Base-by-base conservation (phyloP, 37 sponge, comb jelly and placozoan genomes). In the Hormiphora californensis region DNA sequence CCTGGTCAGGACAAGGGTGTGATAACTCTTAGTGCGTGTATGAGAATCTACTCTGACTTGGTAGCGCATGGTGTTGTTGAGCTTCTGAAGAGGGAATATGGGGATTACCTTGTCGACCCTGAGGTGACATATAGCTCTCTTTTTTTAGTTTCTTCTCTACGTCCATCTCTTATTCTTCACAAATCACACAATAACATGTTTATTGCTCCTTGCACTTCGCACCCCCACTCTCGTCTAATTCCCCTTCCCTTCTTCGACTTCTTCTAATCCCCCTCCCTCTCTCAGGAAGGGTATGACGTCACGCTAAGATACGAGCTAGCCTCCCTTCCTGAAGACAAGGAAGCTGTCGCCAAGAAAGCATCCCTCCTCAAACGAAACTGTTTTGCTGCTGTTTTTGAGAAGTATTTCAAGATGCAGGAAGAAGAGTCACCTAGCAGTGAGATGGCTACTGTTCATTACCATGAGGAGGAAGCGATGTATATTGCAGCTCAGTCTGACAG, bases 401-500 rank as follows among this genome's bases (percentile, higher is more conserved):
- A 97, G 65, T 94, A 93, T 87, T 97, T 97, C 81, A 92, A 97
- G 68, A 25, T 85, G 55, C 88, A 87, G 15, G 93, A 94, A 69
- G 55, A 85, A 4, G 89, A 91, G 46, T 92, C 90, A 5, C 87
- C 86, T 0, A 87, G 81, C 32, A 87, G 88, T 23, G 43, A 89
- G 19, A 90, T 90, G 34, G 98, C 93, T 63, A 90, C 94, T 38
- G 78, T 97, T 35, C 93, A 94, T 89, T 97, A 97, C 89, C 86
- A 95, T 38, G 98, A 97, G 38, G 89, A 92, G 57, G 98, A 97
- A 59, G 93, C 95, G 15, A 93, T 97, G 95, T 95, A 94, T 63
- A 94, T 97, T 37, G 91, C 93, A 0, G 98, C 98, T 19, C 87
- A 92, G 81, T 92, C 93, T 86, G 98, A 97, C 63, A 90, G 98